Percentiles rank a stretch among this genome's conserved stretches.
Conservation (phyloP, 2,113 vertebrate genomes). For the Buteo buteo region DNA sequence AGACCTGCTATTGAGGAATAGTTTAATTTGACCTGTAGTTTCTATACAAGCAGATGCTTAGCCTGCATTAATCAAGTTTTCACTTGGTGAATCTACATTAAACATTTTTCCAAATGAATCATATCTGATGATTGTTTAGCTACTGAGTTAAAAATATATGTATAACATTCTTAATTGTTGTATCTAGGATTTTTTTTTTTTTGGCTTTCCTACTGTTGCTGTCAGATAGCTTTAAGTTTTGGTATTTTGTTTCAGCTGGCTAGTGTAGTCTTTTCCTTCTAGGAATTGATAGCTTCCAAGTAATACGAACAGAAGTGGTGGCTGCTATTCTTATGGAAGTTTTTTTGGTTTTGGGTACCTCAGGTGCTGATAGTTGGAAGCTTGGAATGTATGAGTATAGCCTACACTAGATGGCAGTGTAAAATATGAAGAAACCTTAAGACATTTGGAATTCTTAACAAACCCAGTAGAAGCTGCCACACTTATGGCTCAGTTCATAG, state of each 20-base stretch:
- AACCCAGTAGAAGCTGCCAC: background rate
- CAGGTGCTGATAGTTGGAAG: background rate
- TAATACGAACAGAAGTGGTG: background rate
- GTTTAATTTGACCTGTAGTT: background rate
- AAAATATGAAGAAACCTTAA: conserved; percentile 23
- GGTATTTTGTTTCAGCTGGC: background rate
- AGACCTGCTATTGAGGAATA: background rate
- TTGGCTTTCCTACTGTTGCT: background rate
- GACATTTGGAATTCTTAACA: background rate
- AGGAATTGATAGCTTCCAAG: background rate
- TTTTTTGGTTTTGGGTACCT: background rate
- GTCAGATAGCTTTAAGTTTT: background rate
- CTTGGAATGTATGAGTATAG: background rate
- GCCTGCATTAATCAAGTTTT: background rate
- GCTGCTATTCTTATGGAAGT: background rate
- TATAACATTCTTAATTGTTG: background rate
- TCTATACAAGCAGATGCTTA: background rate
- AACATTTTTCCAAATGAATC: background rate
- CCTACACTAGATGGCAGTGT: conserved; percentile 73
- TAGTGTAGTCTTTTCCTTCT: background rate
- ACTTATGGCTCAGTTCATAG: background rate
- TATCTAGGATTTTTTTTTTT: background rate
- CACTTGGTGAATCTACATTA: background rate
- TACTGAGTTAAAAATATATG: background rate
- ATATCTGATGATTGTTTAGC: background rate